phyloP scores from a whole-genome alignment of 2,113 vertebrate species.

The Gavia stellata region DNA sequence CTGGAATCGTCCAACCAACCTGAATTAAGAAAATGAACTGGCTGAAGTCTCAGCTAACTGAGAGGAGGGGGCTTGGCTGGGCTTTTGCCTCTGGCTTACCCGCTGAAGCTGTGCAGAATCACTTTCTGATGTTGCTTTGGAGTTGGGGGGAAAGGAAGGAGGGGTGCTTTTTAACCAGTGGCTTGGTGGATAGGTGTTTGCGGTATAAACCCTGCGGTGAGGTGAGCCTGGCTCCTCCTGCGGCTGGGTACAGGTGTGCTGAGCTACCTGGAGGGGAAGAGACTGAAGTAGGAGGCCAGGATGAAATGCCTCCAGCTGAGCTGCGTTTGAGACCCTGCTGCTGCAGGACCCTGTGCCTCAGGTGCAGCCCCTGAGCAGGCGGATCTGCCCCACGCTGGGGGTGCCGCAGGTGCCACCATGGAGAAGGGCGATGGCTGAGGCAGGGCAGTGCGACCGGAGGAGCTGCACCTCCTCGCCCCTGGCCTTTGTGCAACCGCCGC shows the following conservation, averaged over 20 bases:
- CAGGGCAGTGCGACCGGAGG: background rate
- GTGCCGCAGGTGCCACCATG: background rate
- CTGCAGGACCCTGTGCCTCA: background rate
- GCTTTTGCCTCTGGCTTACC: background rate
- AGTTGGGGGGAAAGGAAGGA: background rate
- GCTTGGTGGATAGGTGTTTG: background rate
- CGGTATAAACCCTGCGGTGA: background rate
- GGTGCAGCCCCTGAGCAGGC: fast-evolving
- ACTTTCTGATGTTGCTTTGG: background rate
- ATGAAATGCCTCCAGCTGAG: fast-evolving
- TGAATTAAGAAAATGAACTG: background rate
- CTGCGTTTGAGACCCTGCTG: background rate
- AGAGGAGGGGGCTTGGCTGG: background rate
- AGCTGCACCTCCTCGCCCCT: background rate
- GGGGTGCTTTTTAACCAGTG: background rate
- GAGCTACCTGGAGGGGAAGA: background rate
- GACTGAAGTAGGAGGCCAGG: background rate
- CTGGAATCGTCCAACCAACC: background rate
- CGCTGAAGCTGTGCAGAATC: background rate
- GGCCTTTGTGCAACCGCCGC: fast-evolving
- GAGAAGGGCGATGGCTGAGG: background rate
- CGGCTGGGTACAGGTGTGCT: fast-evolving
- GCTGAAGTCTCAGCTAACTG: background rate
- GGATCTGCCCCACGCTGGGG: fast-evolving
- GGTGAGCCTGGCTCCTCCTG: background rate